Evolutionary conservation across 2,888 invertebrate genomes (phyloP).

Genomic region (Marronus borbonicus): DNA sequence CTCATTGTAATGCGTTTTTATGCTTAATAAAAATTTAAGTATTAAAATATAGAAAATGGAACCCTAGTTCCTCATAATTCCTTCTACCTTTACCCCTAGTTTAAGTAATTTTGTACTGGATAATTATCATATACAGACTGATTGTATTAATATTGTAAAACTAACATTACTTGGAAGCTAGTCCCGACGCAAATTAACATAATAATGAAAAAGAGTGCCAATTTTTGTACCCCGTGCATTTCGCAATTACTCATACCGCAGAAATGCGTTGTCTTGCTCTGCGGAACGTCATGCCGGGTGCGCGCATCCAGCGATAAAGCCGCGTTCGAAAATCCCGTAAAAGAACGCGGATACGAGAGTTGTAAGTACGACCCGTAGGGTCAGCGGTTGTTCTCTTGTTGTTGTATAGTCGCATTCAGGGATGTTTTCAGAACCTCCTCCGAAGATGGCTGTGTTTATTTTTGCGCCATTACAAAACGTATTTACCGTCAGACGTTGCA

Average conservation of each 20-base stretch:
- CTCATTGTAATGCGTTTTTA: no score
- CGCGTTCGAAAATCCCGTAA: slow-evolving; percentile 29
- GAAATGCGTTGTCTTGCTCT: slow-evolving; percentile 14
- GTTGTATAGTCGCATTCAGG: slow-evolving; percentile 4
- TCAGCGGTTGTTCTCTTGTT: slow-evolving; percentile 29
- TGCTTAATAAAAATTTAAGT: no score
- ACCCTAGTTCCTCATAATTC: no score
- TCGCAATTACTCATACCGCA: slow-evolving; percentile 18
- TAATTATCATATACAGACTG: no score
- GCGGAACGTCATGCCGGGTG: not conserved
- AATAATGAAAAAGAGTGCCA: no score
- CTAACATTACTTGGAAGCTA: no score
- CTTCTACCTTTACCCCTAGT: no score
- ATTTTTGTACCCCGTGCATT: slow-evolving; percentile 4
- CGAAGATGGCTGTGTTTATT: slow-evolving; percentile 5
- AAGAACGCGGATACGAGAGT: slow-evolving; percentile 28
- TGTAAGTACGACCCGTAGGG: slow-evolving; percentile 26
- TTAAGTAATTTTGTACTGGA: no score
- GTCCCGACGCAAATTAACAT: no score
- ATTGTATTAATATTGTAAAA: no score
- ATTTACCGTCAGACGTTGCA: not conserved
- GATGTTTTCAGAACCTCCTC: slow-evolving; percentile 24
- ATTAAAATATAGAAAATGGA: no score
- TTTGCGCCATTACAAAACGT: not conserved
- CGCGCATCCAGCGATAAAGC: slow-evolving; percentile 1